A percentile compares a stretch with the other conserved stretches of the same genome.
phyloP scores from a whole-genome alignment of 2,888 invertebrate genomes.

The Drosophila paucipuncta region DNA sequence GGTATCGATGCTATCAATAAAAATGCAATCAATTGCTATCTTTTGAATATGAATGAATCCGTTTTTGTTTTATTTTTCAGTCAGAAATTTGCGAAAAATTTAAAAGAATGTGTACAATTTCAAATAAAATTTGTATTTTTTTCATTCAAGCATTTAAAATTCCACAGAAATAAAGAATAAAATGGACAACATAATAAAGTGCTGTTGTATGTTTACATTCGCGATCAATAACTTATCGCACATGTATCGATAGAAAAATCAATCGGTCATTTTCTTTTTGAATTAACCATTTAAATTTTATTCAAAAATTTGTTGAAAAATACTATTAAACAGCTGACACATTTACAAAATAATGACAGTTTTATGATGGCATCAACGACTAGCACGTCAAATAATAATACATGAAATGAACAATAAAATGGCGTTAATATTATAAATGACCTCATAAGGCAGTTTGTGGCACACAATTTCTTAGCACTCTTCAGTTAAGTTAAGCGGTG shows the following conservation, averaged over 20 bases:
- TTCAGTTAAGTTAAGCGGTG: conserved; percentile 38
- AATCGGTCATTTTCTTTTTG: conserved; percentile 8
- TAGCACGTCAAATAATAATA: conserved; percentile 64
- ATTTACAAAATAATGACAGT: conserved; percentile 49
- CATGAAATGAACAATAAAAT: conserved; percentile 48
- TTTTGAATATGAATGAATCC: not conserved
- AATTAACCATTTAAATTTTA: conserved; percentile 31
- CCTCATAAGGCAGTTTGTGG: conserved; percentile 39
- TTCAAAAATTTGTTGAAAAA: conserved; percentile 47
- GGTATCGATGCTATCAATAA: conserved; percentile 29
- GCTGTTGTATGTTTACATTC: not conserved
- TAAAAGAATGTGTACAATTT: not conserved
- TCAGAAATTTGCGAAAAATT: not conserved
- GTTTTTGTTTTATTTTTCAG: not conserved
- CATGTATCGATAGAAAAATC: conserved; percentile 12
- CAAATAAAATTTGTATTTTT: not conserved
- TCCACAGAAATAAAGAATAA: no score
- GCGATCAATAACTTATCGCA: not conserved
- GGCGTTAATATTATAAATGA: conserved; percentile 44
- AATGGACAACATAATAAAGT: not conserved
- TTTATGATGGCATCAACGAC: conserved; percentile 72
- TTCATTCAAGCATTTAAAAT: not conserved
- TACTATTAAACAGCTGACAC: conserved; percentile 49
- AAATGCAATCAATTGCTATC: not conserved
- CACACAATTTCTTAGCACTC: conserved; percentile 42